phyloP scores from a whole-genome alignment of 92 coral and sea anemone genomes.

The Nematostella vectensis region DNA sequence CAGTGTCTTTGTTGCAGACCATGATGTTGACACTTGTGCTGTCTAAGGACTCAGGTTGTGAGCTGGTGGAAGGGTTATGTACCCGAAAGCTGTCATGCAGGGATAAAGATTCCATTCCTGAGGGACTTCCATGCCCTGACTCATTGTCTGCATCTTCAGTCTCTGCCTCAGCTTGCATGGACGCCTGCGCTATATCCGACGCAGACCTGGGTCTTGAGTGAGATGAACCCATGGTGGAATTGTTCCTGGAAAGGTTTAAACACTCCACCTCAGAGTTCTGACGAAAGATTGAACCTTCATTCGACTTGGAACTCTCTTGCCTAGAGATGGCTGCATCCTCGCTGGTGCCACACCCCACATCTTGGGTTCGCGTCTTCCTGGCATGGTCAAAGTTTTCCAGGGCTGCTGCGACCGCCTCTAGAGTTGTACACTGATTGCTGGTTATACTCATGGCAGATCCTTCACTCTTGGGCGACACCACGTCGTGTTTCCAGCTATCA shows the following conservation, averaged over 20 bases:
- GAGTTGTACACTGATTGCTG: slow-evolving; percentile 42
- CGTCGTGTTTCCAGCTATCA: slow-evolving; percentile 61
- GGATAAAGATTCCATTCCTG: slow-evolving; percentile 47
- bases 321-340: slow-evolving; percentile 20
- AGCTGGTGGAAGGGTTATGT: slow-evolving; percentile 63
- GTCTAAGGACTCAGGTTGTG: slow-evolving; percentile 86
- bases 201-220: slow-evolving; percentile 64
- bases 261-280: slow-evolving; percentile 27
- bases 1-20: slow-evolving; percentile 69
- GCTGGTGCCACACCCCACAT: slow-evolving; percentile 20
- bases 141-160: slow-evolving; percentile 30
- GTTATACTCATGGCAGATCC: slow-evolving; percentile 70
- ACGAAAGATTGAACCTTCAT: slow-evolving; percentile 2
- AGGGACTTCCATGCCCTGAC: slow-evolving; percentile 52
- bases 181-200: slow-evolving; percentile 59
- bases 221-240: slow-evolving; percentile 32
- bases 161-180: slow-evolving; percentile 15
- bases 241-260: slow-evolving; percentile 36
- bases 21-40: slow-evolving; percentile 59
- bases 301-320: slow-evolving; percentile 23
- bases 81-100: slow-evolving; percentile 55
- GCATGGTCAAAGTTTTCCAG: slow-evolving; percentile 55
- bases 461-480: slow-evolving; percentile 71
- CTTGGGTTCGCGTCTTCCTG: slow-evolving; percentile 36
- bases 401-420: slow-evolving; percentile 69